Evolutionary conservation across 2,113 vertebrate genomes (phyloP).

Genomic region (Lophius piscatorius): DNA sequence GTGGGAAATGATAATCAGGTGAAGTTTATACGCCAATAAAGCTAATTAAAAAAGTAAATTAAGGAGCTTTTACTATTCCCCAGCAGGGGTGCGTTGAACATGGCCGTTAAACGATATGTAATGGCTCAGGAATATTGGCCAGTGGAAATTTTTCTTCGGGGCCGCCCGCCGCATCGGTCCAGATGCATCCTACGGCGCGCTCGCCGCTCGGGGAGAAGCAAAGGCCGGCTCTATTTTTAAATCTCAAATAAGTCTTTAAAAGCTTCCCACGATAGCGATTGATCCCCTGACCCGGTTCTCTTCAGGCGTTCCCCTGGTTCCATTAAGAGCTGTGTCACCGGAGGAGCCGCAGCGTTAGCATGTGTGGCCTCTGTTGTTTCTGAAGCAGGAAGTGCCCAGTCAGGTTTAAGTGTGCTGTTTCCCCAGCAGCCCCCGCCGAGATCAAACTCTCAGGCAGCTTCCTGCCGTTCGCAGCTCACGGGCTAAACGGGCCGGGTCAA

Average conservation of each 20-base stretch:
- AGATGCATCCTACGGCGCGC: constrained; percentile 50
- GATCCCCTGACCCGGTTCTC: constrained; percentile 68
- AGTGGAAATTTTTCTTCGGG: constrained; percentile 32
- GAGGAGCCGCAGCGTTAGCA: constrained; percentile 62
- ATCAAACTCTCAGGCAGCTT: constrained; percentile 54
- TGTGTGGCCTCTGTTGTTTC: constrained; percentile 61
- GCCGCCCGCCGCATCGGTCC: constrained; percentile 28
- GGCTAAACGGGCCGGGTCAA: constrained; percentile 38
- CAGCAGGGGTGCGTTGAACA: constrained; percentile 30
- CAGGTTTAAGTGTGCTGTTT: constrained; percentile 64
- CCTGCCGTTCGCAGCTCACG: constrained; percentile 50
- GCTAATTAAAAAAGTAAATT: constrained; percentile 45
- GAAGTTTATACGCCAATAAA: constrained; percentile 29
- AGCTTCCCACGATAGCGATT: constrained; percentile 77
- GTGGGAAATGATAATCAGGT: too few species aligned
- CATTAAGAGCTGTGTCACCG: constrained; percentile 73
- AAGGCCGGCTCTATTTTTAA: constrained; percentile 68
- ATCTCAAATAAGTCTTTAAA: constrained; percentile 73
- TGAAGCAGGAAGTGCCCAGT: constrained; percentile 70
- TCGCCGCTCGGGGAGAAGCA: constrained; percentile 55
- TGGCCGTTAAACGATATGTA: constrained; percentile 22
- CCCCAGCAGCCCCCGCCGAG: constrained; percentile 67
- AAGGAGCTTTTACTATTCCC: constrained; percentile 40
- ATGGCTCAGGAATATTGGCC: constrained; percentile 9
- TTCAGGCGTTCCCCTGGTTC: constrained; percentile 60